Evolutionary conservation across 2,113 vertebrate species (phyloP), one percentile per base, ranked within the genome.

Genomic region (Gambusia affinis): DNA sequence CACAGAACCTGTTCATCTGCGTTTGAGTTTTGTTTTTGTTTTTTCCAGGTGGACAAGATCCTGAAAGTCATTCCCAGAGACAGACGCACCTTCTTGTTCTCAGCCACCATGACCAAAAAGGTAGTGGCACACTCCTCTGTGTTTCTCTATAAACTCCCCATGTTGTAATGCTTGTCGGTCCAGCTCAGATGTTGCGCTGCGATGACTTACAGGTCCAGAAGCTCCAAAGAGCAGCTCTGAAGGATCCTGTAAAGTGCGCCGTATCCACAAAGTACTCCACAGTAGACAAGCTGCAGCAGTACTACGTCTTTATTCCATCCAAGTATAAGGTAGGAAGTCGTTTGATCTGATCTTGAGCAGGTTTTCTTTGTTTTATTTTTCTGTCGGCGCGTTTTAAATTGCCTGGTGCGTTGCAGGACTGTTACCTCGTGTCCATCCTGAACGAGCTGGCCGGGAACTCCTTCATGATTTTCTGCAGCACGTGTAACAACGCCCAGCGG

Each of bases 71-170:
- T 99, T 90, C 97, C 98, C 44, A 94, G 97, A 91, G 98, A 99
- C 19, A 95, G 98, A 78, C 97, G 94, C 35, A 99, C 98, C 0
- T 98, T 96, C 72, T 91, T 99, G 22, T 99, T 99, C 91, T 99
- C 98, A 60, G 98, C 98, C 69, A 99, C 98, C 28, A 99, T 99
- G 98, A 99, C 98, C 19, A 99, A 99, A 92, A 99, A 99, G 96
- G 98, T 99, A 89, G 6, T 29, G 0, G 8, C 15, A 28, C 12
- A 5, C 12, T 11, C 6, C 29, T 64, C 3, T 1, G 4, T 5
- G 7, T 5, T 47, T 37, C 17, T 6, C 42, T 15, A 19, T 17
- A 19, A 47, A 47, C 17, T 47, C 14, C 44, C 14, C 15, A 6
- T 19, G 44, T 15, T 75, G 63, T n/a, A 12, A 8, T 31, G 7